These are phyloP conservation scores for Otocyon megalotis DNA, from an alignment of 2,113 vertebrate genomes.

Conservation along the genomic window DNA sequence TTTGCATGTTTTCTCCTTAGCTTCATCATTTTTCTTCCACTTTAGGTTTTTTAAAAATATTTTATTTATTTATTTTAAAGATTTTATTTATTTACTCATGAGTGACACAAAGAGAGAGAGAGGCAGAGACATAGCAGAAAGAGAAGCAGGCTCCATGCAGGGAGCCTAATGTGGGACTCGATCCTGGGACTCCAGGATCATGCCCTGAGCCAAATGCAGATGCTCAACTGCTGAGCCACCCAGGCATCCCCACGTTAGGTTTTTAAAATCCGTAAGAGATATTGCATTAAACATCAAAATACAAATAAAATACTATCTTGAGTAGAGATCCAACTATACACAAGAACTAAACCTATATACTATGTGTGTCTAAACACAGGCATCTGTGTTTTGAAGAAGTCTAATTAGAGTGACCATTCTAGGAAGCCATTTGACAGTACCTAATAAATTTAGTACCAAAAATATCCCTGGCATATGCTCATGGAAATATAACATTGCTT, in stretches of 20 bases:
- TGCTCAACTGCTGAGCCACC: too few relatives aligned
- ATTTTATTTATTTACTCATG: too few relatives aligned
- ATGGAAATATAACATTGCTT: not conserved
- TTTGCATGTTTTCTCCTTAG: not conserved
- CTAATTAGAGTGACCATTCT: not conserved
- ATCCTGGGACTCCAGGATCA: too few relatives aligned
- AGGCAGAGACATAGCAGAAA: too few relatives aligned
- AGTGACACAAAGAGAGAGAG: too few relatives aligned
- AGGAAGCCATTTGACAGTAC: not conserved
- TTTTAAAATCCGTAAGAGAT: not conserved
- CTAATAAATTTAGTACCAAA: not conserved
- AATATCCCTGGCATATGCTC: not conserved
- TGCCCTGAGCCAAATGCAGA: too few relatives aligned
- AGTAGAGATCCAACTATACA: not conserved
- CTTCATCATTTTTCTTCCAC: not conserved
- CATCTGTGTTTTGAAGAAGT: not conserved
- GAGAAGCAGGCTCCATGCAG: too few relatives aligned
- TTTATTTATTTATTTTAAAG: too few relatives aligned
- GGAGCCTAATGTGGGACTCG: too few relatives aligned
- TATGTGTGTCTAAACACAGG: accelerated
- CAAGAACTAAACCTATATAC: not conserved
- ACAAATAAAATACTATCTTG: not conserved
- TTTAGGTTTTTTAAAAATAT: not conserved
- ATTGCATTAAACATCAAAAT: not conserved
- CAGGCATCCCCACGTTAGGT: not conserved